Conservation (phyloP, 1,140 invertebrate genomes). For the Drosophila hydei region DNA sequence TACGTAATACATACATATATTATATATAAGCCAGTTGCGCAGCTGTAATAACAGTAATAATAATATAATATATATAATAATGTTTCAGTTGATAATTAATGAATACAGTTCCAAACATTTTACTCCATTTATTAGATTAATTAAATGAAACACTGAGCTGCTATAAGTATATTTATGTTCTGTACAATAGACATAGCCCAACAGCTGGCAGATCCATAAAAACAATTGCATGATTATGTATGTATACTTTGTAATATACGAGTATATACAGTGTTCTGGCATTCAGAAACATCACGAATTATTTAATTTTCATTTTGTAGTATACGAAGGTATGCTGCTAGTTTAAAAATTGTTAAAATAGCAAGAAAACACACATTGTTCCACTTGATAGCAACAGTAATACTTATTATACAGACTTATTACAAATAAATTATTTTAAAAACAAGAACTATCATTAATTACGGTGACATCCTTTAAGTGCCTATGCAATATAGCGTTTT, state of each 20-base stretch:
- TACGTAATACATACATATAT: slow-evolving; percentile 30
- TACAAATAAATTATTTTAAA: slow-evolving; percentile 80
- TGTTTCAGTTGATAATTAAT: not conserved
- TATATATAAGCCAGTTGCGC: slow-evolving; percentile 1
- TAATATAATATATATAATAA: not conserved
- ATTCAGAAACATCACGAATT: slow-evolving; percentile 29
- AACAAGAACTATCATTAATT: slow-evolving; percentile 51
- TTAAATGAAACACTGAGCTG: slow-evolving; percentile 8
- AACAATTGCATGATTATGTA: slow-evolving; percentile 11
- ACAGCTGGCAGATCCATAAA: not conserved
- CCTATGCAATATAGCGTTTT: slow-evolving; percentile 76
- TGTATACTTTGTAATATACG: slow-evolving; percentile 16
- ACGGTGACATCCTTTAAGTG: slow-evolving; percentile 50
- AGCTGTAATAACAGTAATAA: slow-evolving; percentile 1
- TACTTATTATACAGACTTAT: slow-evolving; percentile 79
- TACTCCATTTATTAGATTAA: slow-evolving; percentile 14
- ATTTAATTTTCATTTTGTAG: slow-evolving; percentile 8
- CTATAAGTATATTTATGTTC: slow-evolving; percentile 1
- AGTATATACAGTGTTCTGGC: slow-evolving; percentile 13
- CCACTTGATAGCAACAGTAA: slow-evolving; percentile 76
- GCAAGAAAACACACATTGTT: slow-evolving; percentile 53
- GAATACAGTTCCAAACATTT: not conserved
- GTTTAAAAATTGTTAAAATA: slow-evolving; percentile 24
- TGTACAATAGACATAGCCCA: not conserved
- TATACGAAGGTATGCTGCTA: slow-evolving; percentile 20